Base-by-base conservation (phyloP, 1,140 invertebrate species). In the Vanessa atalanta region DNA sequence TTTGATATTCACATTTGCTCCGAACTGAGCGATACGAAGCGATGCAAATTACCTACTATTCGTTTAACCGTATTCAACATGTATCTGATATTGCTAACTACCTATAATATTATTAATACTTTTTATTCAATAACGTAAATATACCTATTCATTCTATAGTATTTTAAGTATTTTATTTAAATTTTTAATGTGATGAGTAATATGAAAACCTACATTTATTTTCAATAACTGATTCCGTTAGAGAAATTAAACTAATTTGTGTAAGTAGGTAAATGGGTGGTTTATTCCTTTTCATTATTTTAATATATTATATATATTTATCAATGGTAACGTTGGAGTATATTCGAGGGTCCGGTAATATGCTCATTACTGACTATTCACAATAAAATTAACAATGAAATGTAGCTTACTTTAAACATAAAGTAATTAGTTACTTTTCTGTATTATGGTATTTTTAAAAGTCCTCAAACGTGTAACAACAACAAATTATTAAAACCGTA, bases 1-100 rank as follows among this genome's bases (percentile, higher is more conserved):
- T 91, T 89, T 90, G 81, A 88, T 90, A 91, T 91, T 90, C 87
- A 88, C 83, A 87, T 88, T 89, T 82, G 82, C 77, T 83, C 61
- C 76, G 73, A 84, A 86, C 83, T 71, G 84, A 77, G 78, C 84
- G 80, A 76, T 83, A 74, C 83, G 80, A 69, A 80, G 79, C 77
- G 76, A 84, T 71, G 79, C 80, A 86, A 88, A 90, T 91, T 87
- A 85, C 37, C 37, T 43, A 43, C 23, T 79, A 81, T 79, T 85
- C 84, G 89, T 90, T 90, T 88, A 83, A 84, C 78, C 80, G 85
- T 79, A 86, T 88, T 88, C 84, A 86, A 68, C 79, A 77, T 70
- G 72, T 79, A 78, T 73, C 77, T 68, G 65, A 72, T 51, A 15
- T 14, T 51, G 12, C n/a, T 14, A n/a, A 15, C 48, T 14, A n/a